phyloP scores from a whole-genome alignment of 2,113 vertebrate genomes.

The Cathartes aura region DNA sequence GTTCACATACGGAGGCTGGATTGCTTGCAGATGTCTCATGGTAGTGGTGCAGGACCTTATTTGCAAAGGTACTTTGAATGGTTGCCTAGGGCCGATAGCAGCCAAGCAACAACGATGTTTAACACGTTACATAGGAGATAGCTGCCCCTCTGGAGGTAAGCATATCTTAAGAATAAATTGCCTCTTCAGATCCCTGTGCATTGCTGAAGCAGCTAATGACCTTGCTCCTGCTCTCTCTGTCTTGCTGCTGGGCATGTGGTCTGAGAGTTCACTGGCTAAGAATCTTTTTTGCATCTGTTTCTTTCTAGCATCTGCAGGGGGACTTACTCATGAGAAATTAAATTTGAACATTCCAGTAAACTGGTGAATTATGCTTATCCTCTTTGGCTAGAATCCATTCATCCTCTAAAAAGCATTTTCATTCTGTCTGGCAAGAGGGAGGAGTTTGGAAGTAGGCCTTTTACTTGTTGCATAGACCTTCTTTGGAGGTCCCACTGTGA shows the following conservation, averaged over 20 bases:
- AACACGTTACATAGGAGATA: rapidly evolving
- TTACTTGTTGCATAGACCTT: neutral
- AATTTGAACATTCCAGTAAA: neutral
- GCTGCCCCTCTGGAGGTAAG: neutral
- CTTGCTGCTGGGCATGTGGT: neutral
- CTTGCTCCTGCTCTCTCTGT: neutral
- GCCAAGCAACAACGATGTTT: neutral
- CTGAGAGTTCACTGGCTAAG: neutral
- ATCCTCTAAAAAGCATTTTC: neutral
- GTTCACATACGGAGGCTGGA: rapidly evolving
- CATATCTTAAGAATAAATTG: neutral
- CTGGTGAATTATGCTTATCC: neutral
- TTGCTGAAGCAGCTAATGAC: neutral
- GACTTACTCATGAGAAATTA: neutral
- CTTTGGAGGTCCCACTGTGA: neutral
- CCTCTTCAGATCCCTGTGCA: neutral
- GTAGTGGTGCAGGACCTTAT: neutral
- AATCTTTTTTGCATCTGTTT: neutral
- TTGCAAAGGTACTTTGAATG: neutral
- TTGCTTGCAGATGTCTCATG: neutral
- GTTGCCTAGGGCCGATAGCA: neutral
- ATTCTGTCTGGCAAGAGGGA: neutral
- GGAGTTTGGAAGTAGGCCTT: neutral
- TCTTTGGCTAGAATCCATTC: neutral
- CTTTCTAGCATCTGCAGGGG: neutral